Base-by-base conservation (phyloP, 2,113 vertebrate genomes). In the Corydoras maculifer region DNA sequence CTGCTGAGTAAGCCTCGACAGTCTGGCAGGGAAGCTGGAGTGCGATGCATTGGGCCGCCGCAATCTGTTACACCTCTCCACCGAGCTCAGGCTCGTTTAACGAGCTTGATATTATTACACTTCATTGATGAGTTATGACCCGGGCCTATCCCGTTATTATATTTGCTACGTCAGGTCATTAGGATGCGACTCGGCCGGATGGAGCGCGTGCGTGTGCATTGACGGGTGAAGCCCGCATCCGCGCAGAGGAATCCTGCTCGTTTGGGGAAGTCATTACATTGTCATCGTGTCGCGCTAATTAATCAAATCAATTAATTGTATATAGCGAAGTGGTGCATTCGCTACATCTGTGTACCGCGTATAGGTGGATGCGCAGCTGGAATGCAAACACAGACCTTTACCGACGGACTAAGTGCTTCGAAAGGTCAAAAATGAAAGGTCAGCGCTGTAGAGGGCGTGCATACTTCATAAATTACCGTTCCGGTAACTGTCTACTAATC, bases 241-340 rank as follows among this genome's bases (percentile, higher is more conserved):
- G 35, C 35, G 60, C 69, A 73, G 84, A 86, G 81, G 62, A 84
- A 88, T 89, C 90, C 88, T 88, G 86, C 88, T 86, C 90, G 86
- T 84, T 84, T 59, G 68, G 89, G 90, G 90, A 91, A 86, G 87
- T 89, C 84, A 85, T 85, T 82, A 67, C 78, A 84, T 84, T 81
- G 80, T 85, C 30, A 62, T 59, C 70, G 64, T 76, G 84, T 86
- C 84, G 85, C 83, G 81, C 81, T 84, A 87, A 91, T 90, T 87
- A 89, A 89, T 91, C 87, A 43, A 78, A 64, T 55, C 48, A 18
- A 78, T 69, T 51, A 43, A 4, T 43, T 43, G 4, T 43, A 43
- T 43, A 43, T 43, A 43, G 1, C 4, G 35, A 43, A 8, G 4
- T 8, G 35, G 35, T 8, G 4, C 35, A 43, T 8, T 43, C 35